Evolutionary conservation across 2,113 vertebrate species (phyloP).

Genomic region (Chionis minor): DNA sequence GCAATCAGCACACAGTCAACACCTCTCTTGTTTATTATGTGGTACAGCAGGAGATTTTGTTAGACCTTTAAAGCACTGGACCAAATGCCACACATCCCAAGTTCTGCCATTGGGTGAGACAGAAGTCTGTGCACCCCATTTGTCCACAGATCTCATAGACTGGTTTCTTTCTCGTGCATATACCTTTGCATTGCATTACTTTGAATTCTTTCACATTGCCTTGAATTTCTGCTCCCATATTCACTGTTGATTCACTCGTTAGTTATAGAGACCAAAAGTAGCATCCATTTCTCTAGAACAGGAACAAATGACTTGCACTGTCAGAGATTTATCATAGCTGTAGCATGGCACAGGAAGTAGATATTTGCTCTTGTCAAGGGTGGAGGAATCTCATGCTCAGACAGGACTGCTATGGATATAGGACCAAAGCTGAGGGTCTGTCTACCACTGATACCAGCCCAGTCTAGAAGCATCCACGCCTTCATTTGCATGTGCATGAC

Average conservation of each 20-base stretch:
- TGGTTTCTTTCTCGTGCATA: background rate
- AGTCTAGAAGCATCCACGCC: background rate
- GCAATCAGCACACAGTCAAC: conserved; percentile 57
- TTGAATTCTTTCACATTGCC: background rate
- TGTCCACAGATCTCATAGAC: background rate
- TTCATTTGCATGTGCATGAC: background rate
- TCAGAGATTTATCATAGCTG: background rate
- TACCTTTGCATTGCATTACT: background rate
- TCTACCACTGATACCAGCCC: background rate
- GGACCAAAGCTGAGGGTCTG: background rate
- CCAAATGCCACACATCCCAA: background rate
- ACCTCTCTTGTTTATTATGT: conserved; percentile 44
- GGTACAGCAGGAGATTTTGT: conserved; percentile 16
- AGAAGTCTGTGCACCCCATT: background rate
- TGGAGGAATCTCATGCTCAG: background rate
- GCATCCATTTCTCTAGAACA: background rate
- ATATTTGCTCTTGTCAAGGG: background rate
- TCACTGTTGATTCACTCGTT: background rate
- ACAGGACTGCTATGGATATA: background rate
- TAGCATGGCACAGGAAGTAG: background rate
- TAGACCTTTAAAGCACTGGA: background rate
- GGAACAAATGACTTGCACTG: background rate
- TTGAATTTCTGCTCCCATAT: background rate
- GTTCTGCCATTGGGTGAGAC: background rate
- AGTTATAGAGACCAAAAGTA: background rate